Conservation (phyloP, 2,888 invertebrate genomes). For the Amiota mariae region DNA sequence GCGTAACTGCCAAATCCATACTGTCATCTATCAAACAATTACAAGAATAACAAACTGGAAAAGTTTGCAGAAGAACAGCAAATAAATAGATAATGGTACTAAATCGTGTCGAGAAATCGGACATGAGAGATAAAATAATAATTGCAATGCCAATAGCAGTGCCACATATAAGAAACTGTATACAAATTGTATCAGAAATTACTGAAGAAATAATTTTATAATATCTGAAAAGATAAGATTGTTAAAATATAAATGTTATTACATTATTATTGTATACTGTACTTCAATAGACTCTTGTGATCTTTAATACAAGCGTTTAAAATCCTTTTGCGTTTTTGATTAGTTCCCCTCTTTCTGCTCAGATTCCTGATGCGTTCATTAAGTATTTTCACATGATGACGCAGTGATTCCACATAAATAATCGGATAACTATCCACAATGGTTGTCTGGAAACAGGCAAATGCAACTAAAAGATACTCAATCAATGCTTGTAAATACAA, state of each 20-base stretch:
- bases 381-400: conserved; percentile 37
- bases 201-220: conserved; percentile 38
- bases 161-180: conserved; percentile 44
- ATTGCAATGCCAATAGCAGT: conserved; percentile 40
- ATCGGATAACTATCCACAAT: conserved; percentile 40
- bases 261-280: neutral
- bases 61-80: conserved; percentile 41
- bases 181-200: conserved; percentile 43
- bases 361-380: conserved; percentile 35
- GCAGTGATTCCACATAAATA: conserved; percentile 39
- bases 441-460: conserved; percentile 36
- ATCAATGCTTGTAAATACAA: conserved; percentile 34
- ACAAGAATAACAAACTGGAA: conserved; percentile 45
- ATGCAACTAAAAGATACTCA: conserved; percentile 39
- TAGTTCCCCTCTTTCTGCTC: neutral
- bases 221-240: conserved; percentile 31
- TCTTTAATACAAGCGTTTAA: conserved; percentile 38
- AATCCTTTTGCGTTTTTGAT: neutral
- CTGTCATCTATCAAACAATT: conserved; percentile 43
- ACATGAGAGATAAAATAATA: conserved; percentile 40
- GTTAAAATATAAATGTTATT: neutral
- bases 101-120: conserved; percentile 40
- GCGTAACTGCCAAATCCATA: conserved; percentile 33
- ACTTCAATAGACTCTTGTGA: conserved; percentile 42
- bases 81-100: conserved; percentile 39